A percentile compares a stretch with the other conserved stretches of the same genome.
Conservation (phyloP, 2,113 vertebrate species). For the Syrrhaptes paradoxus region DNA sequence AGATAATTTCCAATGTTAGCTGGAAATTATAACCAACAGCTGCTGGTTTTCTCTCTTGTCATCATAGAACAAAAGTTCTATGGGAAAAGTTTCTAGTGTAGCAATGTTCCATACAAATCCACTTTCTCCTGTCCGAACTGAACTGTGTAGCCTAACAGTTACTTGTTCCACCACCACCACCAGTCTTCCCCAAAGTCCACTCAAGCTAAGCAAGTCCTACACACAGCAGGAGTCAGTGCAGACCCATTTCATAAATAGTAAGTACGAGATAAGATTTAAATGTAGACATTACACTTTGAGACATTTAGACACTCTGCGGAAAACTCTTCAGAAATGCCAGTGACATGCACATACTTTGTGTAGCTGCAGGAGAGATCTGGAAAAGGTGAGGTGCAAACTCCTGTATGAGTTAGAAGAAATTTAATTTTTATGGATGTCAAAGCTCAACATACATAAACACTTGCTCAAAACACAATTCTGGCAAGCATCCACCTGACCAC, state of each 20-base stretch:
- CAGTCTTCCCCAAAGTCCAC: neutral
- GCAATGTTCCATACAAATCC: neutral
- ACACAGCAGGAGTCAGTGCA: neutral
- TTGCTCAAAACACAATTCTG: conserved; percentile 42
- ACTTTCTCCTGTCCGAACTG: neutral
- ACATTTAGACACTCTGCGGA: neutral
- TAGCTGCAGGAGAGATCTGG: neutral
- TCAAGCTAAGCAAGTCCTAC: neutral
- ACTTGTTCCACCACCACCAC: neutral
- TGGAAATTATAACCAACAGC: neutral
- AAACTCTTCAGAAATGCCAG: neutral
- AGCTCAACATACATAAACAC: conserved; percentile 8
- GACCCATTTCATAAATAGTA: neutral
- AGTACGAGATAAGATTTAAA: neutral
- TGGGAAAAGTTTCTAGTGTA: neutral
- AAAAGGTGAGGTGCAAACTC: neutral
- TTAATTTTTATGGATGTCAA: neutral
- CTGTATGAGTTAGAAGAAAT: neutral
- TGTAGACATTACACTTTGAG: neutral
- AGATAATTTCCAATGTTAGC: neutral
- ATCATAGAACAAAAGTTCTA: neutral
- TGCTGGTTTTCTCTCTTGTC: neutral
- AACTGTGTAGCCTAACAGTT: neutral
- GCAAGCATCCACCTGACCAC: neutral
- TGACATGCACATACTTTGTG: fast-evolving